Base-by-base conservation (phyloP, 1,140 invertebrate genomes). In the Steinernema khuongi region DNA sequence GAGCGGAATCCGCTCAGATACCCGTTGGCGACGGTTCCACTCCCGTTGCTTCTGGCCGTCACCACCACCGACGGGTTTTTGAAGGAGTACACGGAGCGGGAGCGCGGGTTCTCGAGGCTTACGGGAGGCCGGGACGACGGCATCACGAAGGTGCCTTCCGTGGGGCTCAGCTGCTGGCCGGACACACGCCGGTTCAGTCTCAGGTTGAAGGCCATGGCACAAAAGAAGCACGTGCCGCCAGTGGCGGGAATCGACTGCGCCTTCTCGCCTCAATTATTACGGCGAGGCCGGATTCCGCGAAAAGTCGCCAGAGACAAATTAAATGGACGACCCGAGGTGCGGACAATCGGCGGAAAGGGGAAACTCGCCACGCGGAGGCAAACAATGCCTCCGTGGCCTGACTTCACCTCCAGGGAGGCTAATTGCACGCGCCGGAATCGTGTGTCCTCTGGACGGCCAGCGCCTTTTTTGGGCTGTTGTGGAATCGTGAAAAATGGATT, bases 261-360 rank as follows among this genome's bases (percentile, higher is more conserved):
- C n/a, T n/a, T n/a, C n/a, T n/a, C n/a, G n/a, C n/a, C n/a, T n/a
- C 14, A 22, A 60, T 60, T n/a, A 60, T 60, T 60, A n/a, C n/a
- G 50, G 7, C 22, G 11, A 7, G 14, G 50, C 14, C 22, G 22
- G 50, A 60, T 60, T 60, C 22, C 14, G 19, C 11, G 50, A 60
- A 60, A 60, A 14, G 50, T 41, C 36, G 36, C 36, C n/a, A 41
- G 36, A 41, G 36, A 60, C 50, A 60, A 60, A 60, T 60, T 60
- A 60, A 26, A 26, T 26, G 50, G 11, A 60, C 50, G 7, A n/a
- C 26, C n/a, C n/a, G n/a, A n/a, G n/a, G 7, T 14, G 22, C 14
- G 19, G 50, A 41, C 36, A 41, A 41, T 41, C 36, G n/a, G n/a
- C 36, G 36, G 36, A 41, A 41, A 7, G 36, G 2, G 50, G 50